A percentile compares a stretch with the other conserved stretches of the same genome.
Conservation (phyloP, 2,888 invertebrate species). For the Leucophenga maculata region DNA sequence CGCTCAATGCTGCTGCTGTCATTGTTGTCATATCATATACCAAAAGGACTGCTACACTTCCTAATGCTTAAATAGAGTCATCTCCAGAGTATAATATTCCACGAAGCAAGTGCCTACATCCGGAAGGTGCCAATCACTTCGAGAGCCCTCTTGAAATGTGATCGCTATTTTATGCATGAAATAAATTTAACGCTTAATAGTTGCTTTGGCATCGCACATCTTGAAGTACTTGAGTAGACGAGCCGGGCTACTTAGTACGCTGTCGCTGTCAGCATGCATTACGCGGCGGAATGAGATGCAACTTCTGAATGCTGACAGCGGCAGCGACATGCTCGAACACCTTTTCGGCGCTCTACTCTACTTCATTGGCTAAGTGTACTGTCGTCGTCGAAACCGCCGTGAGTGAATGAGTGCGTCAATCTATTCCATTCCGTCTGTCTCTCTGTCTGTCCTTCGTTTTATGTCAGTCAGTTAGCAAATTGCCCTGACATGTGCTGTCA, state of each 20-base stretch:
- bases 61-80: background rate
- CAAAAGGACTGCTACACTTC: constrained; percentile 32
- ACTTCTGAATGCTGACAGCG: constrained; percentile 47
- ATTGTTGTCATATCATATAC: background rate
- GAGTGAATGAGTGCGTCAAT: constrained; percentile 20
- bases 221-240: constrained; percentile 41
- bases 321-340: constrained; percentile 26
- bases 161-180: constrained; percentile 69
- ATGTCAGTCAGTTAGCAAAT: constrained; percentile 56
- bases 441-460: constrained; percentile 31
- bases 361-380: constrained; percentile 4
- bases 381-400: constrained; percentile 31
- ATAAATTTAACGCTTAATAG: constrained; percentile 58
- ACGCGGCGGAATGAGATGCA: constrained; percentile 8
- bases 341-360: constrained; percentile 7
- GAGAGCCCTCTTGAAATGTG: constrained; percentile 64
- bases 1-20: background rate
- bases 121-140: constrained; percentile 55
- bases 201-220: constrained; percentile 24
- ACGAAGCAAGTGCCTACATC: constrained; percentile 55
- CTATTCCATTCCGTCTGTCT: constrained; percentile 28
- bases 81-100: constrained; percentile 31
- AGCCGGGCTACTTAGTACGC: constrained; percentile 18
- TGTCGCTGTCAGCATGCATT: constrained; percentile 49
- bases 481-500: constrained; percentile 68